A percentile compares a stretch with the other conserved stretches of the same genome.
Evolutionary conservation across 1,140 invertebrate species (phyloP).

Genomic region (Danaus melanippus): DNA sequence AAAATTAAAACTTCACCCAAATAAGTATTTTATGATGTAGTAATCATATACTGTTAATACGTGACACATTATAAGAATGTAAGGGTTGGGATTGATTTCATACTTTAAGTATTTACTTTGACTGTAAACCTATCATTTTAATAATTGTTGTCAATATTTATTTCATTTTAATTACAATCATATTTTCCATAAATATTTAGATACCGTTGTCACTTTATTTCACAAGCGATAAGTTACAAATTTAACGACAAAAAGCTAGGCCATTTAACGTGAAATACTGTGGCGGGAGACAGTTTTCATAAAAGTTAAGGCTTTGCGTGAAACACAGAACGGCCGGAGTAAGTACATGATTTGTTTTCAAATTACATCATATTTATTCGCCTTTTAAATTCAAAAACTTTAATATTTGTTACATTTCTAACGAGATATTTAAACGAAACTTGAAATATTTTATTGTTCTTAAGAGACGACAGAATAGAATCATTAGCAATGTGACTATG

Average conservation of each 20-base stretch:
- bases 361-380: conserved; percentile 23
- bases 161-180: background rate
- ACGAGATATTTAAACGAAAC: conserved; percentile 4
- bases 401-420: no score
- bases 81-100: no score
- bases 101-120: background rate
- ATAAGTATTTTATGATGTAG: no score
- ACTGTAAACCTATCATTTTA: no score
- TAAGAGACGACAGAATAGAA: no score
- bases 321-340: conserved; percentile 26
- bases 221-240: conserved; percentile 53
- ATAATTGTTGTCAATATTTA: no score
- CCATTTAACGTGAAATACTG: conserved; percentile 62
- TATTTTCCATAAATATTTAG: conserved; percentile 3
- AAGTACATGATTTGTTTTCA: conserved; percentile 34
- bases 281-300: conserved; percentile 45
- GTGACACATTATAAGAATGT: no score
- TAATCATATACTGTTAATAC: no score
- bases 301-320: conserved; percentile 44
- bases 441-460: background rate
- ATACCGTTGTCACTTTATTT: conserved; percentile 12
- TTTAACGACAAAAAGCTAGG: conserved; percentile 57
- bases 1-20: no score
- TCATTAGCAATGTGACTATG: no score
- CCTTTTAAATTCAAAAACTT: conserved; percentile 8